Conservation (phyloP, 2,888 invertebrate species). For the Stenoptilia bipunctidactyla region DNA sequence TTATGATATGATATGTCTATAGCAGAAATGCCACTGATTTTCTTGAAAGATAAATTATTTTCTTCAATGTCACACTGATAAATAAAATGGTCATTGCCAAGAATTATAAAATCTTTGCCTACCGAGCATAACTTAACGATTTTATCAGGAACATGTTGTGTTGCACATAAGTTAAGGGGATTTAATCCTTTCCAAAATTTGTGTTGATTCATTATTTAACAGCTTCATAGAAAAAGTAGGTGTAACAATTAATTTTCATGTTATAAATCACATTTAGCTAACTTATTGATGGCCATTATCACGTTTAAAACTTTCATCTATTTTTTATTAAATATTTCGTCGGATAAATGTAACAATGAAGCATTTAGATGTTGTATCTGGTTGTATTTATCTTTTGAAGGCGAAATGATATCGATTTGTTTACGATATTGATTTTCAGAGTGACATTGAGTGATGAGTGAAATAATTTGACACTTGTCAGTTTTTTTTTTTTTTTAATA, state of each 20-base stretch:
- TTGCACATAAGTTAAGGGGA: conserved; percentile 34
- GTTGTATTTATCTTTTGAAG: not conserved
- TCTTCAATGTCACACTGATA: conserved; percentile 50
- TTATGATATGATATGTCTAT: conserved; percentile 75
- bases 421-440: too few relatives aligned
- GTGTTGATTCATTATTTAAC: conserved; percentile 58
- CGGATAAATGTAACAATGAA: too few relatives aligned
- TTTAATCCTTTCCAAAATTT: conserved; percentile 60
- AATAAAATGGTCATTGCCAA: conserved; percentile 58
- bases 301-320: too few relatives aligned
- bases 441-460: too few relatives aligned
- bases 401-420: too few relatives aligned
- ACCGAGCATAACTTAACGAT: conserved; percentile 55
- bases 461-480: too few relatives aligned
- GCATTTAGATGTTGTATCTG: conserved; percentile 77
- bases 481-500: too few relatives aligned
- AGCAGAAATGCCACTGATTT: conserved; percentile 64
- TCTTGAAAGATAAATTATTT: conserved; percentile 50
- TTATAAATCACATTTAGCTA: too few relatives aligned
- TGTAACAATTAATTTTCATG: too few relatives aligned
- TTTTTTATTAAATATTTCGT: too few relatives aligned
- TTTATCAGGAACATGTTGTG: conserved; percentile 56
- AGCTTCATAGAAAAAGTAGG: too few relatives aligned
- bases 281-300: too few relatives aligned
- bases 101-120: conserved; percentile 45